A percentile compares a stretch with the other conserved stretches of the same genome.
Conservation (phyloP, 2,113 vertebrate genomes). For the Pipra filicauda region DNA sequence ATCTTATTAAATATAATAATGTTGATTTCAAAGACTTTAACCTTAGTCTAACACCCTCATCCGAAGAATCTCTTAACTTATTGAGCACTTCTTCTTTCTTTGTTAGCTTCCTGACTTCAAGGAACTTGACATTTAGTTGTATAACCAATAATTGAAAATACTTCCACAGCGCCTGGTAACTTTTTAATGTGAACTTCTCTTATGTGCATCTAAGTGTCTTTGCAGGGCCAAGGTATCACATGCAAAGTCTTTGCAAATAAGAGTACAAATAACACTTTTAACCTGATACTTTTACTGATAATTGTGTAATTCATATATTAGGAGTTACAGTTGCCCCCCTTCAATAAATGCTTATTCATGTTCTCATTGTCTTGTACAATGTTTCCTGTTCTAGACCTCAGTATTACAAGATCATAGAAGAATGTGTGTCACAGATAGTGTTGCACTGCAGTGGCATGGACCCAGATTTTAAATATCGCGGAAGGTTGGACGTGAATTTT, state of each 20-base stretch:
- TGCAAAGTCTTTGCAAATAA: not conserved
- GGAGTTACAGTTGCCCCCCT: not conserved
- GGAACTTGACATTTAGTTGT: not conserved
- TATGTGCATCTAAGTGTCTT: fast-evolving
- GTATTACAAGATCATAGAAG: slow-evolving; percentile 98
- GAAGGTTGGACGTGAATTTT: slow-evolving; percentile 90
- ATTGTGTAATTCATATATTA: not conserved
- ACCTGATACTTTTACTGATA: not conserved
- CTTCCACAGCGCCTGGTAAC: not conserved
- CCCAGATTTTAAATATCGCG: slow-evolving; percentile 92
- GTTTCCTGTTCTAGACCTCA: slow-evolving; percentile 81
- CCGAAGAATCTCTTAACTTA: not conserved
- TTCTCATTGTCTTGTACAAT: not conserved
- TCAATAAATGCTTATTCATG: not conserved
- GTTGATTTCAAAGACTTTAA: not conserved
- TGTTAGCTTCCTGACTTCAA: not conserved
- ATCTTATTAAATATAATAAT: not conserved
- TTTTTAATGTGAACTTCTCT: not conserved
- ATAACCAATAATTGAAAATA: not conserved
- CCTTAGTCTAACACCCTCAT: not conserved
- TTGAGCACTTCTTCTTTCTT: not conserved
- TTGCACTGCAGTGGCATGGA: slow-evolving; percentile 92
- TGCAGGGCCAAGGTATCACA: not conserved
- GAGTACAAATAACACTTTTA: not conserved
- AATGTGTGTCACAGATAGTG: slow-evolving; percentile 92